phyloP scores from a whole-genome alignment of 2,797 vertebrate species.

The Hapalemur alaotrensis region DNA sequence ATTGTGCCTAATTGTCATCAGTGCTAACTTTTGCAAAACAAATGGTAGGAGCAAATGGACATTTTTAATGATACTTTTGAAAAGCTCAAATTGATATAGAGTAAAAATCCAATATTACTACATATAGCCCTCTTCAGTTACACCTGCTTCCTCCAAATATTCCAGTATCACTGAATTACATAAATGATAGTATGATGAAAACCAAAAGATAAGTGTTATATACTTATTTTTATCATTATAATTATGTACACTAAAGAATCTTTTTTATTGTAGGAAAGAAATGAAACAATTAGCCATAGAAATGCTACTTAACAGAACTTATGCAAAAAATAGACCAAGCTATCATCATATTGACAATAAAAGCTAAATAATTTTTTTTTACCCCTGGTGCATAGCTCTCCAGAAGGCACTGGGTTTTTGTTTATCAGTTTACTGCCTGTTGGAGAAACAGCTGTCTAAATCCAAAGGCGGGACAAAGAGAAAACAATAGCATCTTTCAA shows the following conservation, averaged over 20 bases:
- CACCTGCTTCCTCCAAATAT: slow-evolving; percentile 59
- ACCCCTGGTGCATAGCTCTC: slow-evolving; percentile 34
- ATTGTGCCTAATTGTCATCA: not conserved
- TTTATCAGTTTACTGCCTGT: slow-evolving; percentile 49
- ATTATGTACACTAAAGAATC: slow-evolving; percentile 23
- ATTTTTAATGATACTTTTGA: slow-evolving; percentile 55
- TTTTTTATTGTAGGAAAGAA: slow-evolving; percentile 22
- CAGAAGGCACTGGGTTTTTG: slow-evolving; percentile 43
- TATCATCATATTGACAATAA: slow-evolving; percentile 47
- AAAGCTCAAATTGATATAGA: slow-evolving; percentile 31
- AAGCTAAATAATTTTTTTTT: slow-evolving; percentile 58
- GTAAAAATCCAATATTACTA: slow-evolving; percentile 61
- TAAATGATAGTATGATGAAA: slow-evolving; percentile 43
- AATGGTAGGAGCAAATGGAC: not conserved
- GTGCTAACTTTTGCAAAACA: slow-evolving; percentile 33
- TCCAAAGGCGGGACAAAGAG: not conserved
- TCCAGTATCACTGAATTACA: slow-evolving; percentile 24
- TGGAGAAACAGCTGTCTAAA: slow-evolving; percentile 59
- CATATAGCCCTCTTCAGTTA: slow-evolving; percentile 28
- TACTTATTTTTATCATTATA: slow-evolving; percentile 61
- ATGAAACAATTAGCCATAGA: slow-evolving; percentile 58
- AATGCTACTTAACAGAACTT: slow-evolving; percentile 47
- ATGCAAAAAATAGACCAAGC: slow-evolving; percentile 53
- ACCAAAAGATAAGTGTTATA: slow-evolving; percentile 8
- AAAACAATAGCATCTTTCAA: slow-evolving; percentile 11